These are phyloP conservation scores for Palloptera scutellata DNA, from an alignment of 2,888 invertebrate species.

Conservation along the genomic window DNA sequence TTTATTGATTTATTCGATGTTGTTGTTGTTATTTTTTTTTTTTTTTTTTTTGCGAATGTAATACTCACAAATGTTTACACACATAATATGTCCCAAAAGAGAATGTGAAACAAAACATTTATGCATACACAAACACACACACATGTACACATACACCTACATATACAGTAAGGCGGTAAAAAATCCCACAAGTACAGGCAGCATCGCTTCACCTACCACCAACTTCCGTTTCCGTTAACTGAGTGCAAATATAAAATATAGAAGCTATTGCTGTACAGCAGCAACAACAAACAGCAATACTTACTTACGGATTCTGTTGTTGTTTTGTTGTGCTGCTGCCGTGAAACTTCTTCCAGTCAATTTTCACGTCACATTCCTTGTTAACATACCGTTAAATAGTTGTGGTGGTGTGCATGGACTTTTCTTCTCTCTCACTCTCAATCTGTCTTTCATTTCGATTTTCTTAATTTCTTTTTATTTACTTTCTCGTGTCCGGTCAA, in stretches of 20 bases:
- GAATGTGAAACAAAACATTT: neutral
- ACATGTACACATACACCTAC: neutral
- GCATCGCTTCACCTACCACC: constrained; percentile 1
- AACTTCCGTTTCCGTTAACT: constrained; percentile 2
- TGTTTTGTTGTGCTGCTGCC: neutral
- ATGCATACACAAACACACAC: constrained; percentile 1
- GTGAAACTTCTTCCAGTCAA: too few relatives aligned
- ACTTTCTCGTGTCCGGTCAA: neutral
- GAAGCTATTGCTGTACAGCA: neutral
- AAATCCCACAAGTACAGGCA: neutral
- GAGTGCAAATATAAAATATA: neutral
- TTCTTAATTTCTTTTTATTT: neutral
- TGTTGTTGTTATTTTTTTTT: constrained; percentile 35
- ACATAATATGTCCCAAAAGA: constrained; percentile 21
- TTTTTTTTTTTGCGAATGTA: constrained; percentile 30
- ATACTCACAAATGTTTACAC: constrained; percentile 12
- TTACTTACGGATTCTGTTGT: too few relatives aligned
- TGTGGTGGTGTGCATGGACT: neutral
- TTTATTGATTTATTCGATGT: constrained; percentile 56
- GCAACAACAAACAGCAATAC: neutral
- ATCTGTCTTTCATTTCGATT: neutral
- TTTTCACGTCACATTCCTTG: constrained; percentile 15
- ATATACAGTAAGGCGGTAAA: neutral
- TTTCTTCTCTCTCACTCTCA: neutral
- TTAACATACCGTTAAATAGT: constrained; percentile 25